Conservation (phyloP, 2,113 vertebrate genomes). For the Paralichthys olivaceus region DNA sequence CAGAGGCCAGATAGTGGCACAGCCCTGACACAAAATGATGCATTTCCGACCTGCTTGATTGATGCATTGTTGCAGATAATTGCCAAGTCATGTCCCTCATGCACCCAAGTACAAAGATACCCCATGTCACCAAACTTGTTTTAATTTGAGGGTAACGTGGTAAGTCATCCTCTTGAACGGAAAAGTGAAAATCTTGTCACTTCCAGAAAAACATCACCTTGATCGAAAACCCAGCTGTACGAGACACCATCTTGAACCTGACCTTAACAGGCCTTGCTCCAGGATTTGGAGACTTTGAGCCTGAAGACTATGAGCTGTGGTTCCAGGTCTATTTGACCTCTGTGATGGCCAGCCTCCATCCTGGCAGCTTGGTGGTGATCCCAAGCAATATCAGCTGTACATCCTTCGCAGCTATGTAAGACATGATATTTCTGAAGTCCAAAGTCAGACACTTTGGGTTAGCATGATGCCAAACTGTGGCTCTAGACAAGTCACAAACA, state of each 20-base stretch:
- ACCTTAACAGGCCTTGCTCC: constrained; percentile 58
- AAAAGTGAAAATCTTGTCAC: background rate
- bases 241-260: constrained; percentile 55
- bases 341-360: constrained; percentile 49
- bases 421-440: background rate
- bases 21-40: background rate
- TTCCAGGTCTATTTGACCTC: constrained; percentile 57
- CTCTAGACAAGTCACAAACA: background rate
- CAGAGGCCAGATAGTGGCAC: background rate
- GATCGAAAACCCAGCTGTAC: constrained; percentile 12
- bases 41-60: background rate
- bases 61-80: background rate
- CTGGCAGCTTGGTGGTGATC: constrained; percentile 42
- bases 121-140: background rate
- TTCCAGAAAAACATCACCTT: constrained; percentile 41
- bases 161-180: background rate
- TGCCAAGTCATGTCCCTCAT: no score
- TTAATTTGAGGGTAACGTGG: background rate
- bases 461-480: background rate
- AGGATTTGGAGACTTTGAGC: constrained; percentile 40
- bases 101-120: background rate
- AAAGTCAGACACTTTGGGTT: background rate
- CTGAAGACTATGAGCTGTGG: constrained; percentile 54
- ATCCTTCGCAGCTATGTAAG: constrained; percentile 19
- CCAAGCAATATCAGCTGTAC: constrained; percentile 65